Evolutionary conservation across 2,113 vertebrate genomes (phyloP).

Genomic region (Solenodon paradoxus): DNA sequence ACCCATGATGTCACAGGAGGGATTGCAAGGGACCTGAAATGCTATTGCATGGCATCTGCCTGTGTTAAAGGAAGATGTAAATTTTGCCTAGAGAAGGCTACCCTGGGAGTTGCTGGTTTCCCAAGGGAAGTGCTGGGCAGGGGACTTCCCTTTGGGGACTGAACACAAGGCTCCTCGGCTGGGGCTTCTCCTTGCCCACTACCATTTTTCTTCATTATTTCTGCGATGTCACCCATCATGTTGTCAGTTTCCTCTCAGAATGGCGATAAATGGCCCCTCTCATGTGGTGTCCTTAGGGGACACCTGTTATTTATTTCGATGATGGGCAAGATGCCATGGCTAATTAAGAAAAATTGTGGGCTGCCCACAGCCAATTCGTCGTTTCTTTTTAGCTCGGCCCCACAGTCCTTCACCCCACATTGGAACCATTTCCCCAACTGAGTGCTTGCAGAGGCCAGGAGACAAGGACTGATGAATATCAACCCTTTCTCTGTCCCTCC

Average conservation of each 20-base stretch:
- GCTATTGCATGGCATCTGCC: background rate
- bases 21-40: background rate
- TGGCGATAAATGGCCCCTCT: conserved; percentile 84
- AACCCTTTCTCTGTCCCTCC: background rate
- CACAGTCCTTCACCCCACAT: conserved; percentile 43
- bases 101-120: background rate
- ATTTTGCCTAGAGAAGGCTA: accelerated
- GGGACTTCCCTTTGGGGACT: background rate
- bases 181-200: conserved; percentile 62
- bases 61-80: background rate
- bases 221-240: conserved; percentile 81
- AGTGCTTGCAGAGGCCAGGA: background rate
- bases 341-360: conserved; percentile 86
- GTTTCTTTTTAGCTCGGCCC: conserved; percentile 20
- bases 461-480: background rate
- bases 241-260: conserved; percentile 84
- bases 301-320: conserved; percentile 85
- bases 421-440: background rate
- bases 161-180: conserved; percentile 12
- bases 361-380: conserved; percentile 55
- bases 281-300: conserved; percentile 82
- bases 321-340: conserved; percentile 83
- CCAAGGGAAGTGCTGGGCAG: background rate
- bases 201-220: conserved; percentile 88
- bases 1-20: background rate